Conservation (phyloP, 1,140 invertebrate genomes). For the Drosophila orosa region DNA sequence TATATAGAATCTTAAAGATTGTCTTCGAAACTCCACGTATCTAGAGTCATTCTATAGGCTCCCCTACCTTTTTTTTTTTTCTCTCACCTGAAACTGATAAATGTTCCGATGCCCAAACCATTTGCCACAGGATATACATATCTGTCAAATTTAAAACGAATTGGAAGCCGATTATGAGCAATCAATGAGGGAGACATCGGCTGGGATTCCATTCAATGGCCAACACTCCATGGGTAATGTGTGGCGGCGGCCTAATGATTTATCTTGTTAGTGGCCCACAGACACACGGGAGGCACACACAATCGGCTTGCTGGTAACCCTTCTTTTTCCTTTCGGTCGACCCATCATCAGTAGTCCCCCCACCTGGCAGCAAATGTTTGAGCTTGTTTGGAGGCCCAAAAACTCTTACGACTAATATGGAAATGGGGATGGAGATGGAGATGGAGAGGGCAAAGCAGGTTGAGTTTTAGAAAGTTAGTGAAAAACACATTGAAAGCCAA, state of each 20-base stretch:
- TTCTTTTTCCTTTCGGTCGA: slow-evolving; percentile 4
- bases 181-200: not conserved
- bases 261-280: slow-evolving; percentile 39
- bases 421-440: slow-evolving; percentile 8
- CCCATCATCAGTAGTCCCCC: not conserved
- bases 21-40: no score
- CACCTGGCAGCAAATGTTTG: not conserved
- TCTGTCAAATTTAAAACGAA: slow-evolving; percentile 27
- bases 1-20: no score
- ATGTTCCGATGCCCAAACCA: not conserved
- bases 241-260: slow-evolving; percentile 29
- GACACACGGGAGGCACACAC: not conserved
- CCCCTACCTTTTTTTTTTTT: not conserved
- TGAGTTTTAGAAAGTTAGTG: slow-evolving; percentile 25
- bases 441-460: not conserved
- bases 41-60: not conserved
- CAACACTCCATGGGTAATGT: slow-evolving; percentile 19
- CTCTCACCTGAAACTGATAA: slow-evolving; percentile 6
- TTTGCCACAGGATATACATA: slow-evolving; percentile 13
- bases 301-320: not conserved
- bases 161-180: slow-evolving; percentile 39
- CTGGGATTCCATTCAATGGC: slow-evolving; percentile 12
- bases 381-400: slow-evolving; percentile 12
- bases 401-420: slow-evolving; percentile 44
- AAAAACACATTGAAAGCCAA: slow-evolving; percentile 30